Percentiles rank a stretch among this genome's conserved stretches.
These are phyloP conservation scores for Pemphredon lugubris DNA, from an alignment of 2,888 invertebrate species.

Conservation along the genomic window DNA sequence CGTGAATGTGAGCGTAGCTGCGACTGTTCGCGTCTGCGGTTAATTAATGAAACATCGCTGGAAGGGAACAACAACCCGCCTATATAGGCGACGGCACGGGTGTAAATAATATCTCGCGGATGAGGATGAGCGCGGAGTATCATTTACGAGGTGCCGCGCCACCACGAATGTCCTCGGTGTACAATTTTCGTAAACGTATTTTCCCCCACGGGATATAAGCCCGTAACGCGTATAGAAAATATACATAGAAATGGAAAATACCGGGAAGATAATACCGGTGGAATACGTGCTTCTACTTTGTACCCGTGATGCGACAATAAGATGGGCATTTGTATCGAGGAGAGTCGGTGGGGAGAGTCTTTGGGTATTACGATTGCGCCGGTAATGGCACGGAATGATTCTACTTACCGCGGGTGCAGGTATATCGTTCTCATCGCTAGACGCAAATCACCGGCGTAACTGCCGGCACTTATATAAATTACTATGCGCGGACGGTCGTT, in stretches of 20 bases:
- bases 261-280: slow-evolving; percentile 28
- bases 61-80: slow-evolving; percentile 13
- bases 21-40: slow-evolving; percentile 13
- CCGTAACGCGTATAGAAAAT: slow-evolving; percentile 10
- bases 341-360: background rate
- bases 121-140: slow-evolving; percentile 14
- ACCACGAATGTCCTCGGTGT: slow-evolving; percentile 20
- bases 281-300: slow-evolving; percentile 10
- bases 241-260: slow-evolving; percentile 30
- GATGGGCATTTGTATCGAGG: slow-evolving; percentile 11
- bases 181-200: slow-evolving; percentile 33
- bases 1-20: too few relatives aligned
- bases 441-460: slow-evolving; percentile 33
- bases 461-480: slow-evolving; percentile 36
- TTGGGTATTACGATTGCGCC: slow-evolving; percentile 33
- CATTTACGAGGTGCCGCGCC: slow-evolving; percentile 16
- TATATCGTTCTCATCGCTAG: slow-evolving; percentile 10
- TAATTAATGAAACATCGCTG: slow-evolving; percentile 40
- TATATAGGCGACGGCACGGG: slow-evolving; percentile 1
- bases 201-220: slow-evolving; percentile 1
- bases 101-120: slow-evolving; percentile 18
- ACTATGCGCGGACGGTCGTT: slow-evolving; percentile 35
- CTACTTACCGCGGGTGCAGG: too few relatives aligned
- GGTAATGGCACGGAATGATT: slow-evolving; percentile 23
- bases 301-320: slow-evolving; percentile 9